phyloP scores from a whole-genome alignment of 2,888 invertebrate genomes.

The Odontothrips loti region DNA sequence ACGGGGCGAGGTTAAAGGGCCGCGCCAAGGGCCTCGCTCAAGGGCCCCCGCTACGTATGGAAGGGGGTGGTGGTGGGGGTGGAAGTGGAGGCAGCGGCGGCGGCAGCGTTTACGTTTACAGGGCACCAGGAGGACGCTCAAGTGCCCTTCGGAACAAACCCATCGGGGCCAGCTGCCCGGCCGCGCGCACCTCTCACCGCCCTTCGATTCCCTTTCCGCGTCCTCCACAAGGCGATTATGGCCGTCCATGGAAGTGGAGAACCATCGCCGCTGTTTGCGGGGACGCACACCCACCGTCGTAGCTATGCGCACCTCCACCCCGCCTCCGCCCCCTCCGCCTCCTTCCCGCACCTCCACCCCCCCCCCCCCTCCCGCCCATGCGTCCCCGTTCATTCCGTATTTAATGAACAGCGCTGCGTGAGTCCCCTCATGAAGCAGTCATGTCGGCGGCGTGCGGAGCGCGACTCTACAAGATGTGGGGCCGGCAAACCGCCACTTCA shows the following conservation, averaged over 20 bases:
- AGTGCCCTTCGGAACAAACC: conserved; percentile 11
- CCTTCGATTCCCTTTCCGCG: not conserved
- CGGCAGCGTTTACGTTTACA: too few species aligned
- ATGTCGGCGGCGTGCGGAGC: too few species aligned
- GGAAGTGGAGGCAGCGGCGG: too few species aligned
- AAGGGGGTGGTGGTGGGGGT: too few species aligned
- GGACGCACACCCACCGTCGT: not conserved
- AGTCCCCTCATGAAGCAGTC: too few species aligned
- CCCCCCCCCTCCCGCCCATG: not conserved
- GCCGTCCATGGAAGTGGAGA: not conserved
- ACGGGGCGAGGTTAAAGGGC: too few species aligned
- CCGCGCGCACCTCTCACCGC: not conserved
- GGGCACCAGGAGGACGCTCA: not conserved
- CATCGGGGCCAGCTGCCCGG: not conserved
- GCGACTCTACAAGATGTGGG: too few species aligned
- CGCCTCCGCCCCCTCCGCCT: not conserved
- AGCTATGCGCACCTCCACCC: not conserved
- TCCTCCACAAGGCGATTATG: not conserved
- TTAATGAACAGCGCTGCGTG: too few species aligned
- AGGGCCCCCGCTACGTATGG: too few species aligned
- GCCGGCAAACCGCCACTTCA: too few species aligned
- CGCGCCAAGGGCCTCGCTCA: too few species aligned
- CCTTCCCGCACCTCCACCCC: not conserved
- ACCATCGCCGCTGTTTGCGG: not conserved
- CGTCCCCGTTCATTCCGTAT: not conserved